Conservation (phyloP, 2,888 invertebrate genomes). For the Drosophila prolongata region DNA sequence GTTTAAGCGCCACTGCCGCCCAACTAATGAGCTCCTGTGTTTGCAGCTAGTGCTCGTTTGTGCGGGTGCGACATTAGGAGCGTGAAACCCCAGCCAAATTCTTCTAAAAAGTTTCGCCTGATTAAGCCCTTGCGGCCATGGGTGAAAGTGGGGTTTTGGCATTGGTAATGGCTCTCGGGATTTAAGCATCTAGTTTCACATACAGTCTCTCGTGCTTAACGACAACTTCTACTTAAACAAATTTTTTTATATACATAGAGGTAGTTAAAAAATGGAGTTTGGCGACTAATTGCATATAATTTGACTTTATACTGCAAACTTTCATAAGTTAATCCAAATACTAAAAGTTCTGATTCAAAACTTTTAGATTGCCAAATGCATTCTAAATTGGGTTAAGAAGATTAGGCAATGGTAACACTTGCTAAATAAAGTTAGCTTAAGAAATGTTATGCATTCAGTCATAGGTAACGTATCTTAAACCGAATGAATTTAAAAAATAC, state of each 20-base stretch:
- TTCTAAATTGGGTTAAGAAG: no score
- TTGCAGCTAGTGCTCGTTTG: slow-evolving; percentile 14
- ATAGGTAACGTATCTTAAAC: no score
- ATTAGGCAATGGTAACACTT: no score
- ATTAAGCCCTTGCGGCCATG: slow-evolving; percentile 50
- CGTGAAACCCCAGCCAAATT: slow-evolving; percentile 36
- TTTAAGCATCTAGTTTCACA: slow-evolving; percentile 1
- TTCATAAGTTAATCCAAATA: not conserved
- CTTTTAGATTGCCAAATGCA: no score
- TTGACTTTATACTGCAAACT: not conserved
- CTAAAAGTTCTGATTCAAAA: not conserved
- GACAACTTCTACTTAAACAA: not conserved
- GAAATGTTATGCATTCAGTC: no score
- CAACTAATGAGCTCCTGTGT: slow-evolving; percentile 66
- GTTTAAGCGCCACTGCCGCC: slow-evolving; percentile 51
- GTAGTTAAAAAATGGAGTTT: not conserved
- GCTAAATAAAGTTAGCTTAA: no score
- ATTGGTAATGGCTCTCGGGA: slow-evolving; percentile 9
- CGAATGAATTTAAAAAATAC: no score
- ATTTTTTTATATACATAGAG: not conserved
- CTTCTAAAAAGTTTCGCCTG: slow-evolving; percentile 51
- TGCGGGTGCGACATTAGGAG: slow-evolving; percentile 39
- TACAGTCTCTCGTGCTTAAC: not conserved
- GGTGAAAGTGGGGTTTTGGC: slow-evolving; percentile 6
- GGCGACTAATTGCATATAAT: slow-evolving; percentile 2